These are phyloP conservation scores for Nemopilema nomurai DNA, from an alignment of 30 jellyfish, hydroid and myxozoan species.

Conservation along the genomic window DNA sequence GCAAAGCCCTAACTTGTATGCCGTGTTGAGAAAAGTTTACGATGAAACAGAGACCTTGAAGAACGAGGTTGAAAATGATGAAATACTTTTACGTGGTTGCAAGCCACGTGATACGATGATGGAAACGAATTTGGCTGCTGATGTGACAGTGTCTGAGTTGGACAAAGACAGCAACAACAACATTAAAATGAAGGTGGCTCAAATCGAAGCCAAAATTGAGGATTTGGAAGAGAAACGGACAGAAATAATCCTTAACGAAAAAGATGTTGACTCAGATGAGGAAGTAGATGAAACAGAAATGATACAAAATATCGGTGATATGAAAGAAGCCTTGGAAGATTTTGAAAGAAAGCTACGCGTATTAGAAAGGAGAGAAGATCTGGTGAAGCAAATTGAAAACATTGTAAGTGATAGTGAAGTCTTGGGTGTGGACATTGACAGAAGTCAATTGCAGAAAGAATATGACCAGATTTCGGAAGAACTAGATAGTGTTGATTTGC, in stretches of 20 bases:
- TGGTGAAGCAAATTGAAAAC: background rate
- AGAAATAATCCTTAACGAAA: background rate
- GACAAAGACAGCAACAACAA: background rate
- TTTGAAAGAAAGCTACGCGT: background rate
- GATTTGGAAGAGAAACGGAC: slow-evolving; percentile 21
- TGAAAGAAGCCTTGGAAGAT: slow-evolving; percentile 1
- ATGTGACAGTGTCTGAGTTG: background rate
- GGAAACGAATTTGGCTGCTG: background rate
- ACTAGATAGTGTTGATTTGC: slow-evolving; percentile 1
- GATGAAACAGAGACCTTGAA: slow-evolving; percentile 37
- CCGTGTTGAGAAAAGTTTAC: slow-evolving; percentile 23
- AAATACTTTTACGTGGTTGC: slow-evolving; percentile 14
- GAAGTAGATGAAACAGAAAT: slow-evolving; percentile 14
- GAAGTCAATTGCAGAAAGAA: background rate
- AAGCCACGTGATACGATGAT: background rate
- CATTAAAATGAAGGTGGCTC: background rate
- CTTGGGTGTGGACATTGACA: background rate
- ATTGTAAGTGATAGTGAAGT: background rate
- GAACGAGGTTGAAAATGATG: slow-evolving; percentile 35
- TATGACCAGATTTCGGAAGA: background rate
- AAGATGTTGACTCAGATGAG: background rate
- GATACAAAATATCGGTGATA: background rate
- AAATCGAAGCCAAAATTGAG: background rate
- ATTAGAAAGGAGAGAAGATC: slow-evolving; percentile 1
- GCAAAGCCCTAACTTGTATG: slow-evolving; percentile 42